phyloP scores from a whole-genome alignment of 2,113 vertebrate species.

The Acinonyx jubatus region DNA sequence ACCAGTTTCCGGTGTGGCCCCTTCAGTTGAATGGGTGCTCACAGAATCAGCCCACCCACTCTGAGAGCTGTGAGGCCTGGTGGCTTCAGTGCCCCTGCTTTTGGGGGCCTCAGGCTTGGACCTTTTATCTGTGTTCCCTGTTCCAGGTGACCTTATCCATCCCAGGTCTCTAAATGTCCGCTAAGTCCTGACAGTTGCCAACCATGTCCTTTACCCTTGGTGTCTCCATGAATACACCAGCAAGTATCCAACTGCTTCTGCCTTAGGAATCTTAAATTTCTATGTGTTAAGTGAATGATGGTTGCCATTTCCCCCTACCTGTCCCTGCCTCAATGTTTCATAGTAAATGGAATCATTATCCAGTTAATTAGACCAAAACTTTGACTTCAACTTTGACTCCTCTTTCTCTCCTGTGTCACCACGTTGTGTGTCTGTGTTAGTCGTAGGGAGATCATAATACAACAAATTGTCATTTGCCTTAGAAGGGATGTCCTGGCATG shows the following conservation, averaged over 20 bases:
- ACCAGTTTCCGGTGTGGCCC: not conserved
- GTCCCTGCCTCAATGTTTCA: too few species aligned
- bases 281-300: not conserved
- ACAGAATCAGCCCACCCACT: too few species aligned
- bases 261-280: rapidly evolving
- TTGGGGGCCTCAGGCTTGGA: not conserved
- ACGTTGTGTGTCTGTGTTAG: not conserved
- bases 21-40: too few species aligned
- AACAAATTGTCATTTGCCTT: not conserved
- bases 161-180: not conserved
- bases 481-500: not conserved
- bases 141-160: not conserved
- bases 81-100: rapidly evolving
- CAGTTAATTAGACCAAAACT: too few species aligned
- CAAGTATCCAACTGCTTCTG: not conserved
- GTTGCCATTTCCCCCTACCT: not conserved
- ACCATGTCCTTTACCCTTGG: not conserved
- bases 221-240: rapidly evolving
- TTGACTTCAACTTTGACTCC: not conserved
- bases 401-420: not conserved
- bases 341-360: not conserved
- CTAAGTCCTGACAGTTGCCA: rapidly evolving
- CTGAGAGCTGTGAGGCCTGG: rapidly evolving
- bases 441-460: not conserved
- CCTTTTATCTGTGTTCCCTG: not conserved